Evolutionary conservation across 2,888 invertebrate genomes (phyloP).

Genomic region (Cyclophora albipunctata): DNA sequence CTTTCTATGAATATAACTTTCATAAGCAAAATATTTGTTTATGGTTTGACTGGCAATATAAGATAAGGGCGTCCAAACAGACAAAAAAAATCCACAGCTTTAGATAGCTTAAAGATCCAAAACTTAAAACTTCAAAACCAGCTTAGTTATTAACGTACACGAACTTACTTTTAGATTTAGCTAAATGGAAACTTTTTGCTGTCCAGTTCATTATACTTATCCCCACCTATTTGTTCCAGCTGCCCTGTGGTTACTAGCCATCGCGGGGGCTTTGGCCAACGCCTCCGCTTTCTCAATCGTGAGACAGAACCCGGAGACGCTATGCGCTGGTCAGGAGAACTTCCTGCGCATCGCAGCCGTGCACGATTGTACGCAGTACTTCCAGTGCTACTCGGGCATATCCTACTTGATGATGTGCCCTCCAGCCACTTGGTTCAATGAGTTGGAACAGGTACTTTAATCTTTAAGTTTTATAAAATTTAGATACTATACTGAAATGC

Average conservation of each 20-base stretch:
- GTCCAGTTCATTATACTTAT: no score
- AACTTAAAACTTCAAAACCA: no score
- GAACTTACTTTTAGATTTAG: no score
- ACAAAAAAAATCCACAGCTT: no score
- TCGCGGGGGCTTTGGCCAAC: constrained; percentile 42
- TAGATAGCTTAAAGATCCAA: no score
- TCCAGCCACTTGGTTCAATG: constrained; percentile 60
- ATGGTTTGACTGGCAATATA: no score
- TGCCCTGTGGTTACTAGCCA: constrained; percentile 36
- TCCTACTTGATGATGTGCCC: constrained; percentile 66
- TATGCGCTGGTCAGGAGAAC: constrained; percentile 65
- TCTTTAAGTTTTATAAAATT: neutral
- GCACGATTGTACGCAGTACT: constrained; percentile 56
- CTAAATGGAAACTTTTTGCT: no score
- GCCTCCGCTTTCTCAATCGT: constrained; percentile 60
- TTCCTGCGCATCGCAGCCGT: constrained; percentile 59
- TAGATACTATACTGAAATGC: no score
- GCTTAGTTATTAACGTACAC: no score
- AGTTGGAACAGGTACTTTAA: constrained; percentile 49
- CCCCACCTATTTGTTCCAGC: constrained; percentile 18
- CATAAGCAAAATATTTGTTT: no score
- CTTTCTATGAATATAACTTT: no score
- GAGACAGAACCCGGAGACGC: constrained; percentile 66
- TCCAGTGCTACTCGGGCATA: constrained; percentile 59
- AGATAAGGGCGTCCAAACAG: no score